phyloP scores from a whole-genome alignment of 2,888 invertebrate genomes.

The Rhopalosiphum nymphaeae region DNA sequence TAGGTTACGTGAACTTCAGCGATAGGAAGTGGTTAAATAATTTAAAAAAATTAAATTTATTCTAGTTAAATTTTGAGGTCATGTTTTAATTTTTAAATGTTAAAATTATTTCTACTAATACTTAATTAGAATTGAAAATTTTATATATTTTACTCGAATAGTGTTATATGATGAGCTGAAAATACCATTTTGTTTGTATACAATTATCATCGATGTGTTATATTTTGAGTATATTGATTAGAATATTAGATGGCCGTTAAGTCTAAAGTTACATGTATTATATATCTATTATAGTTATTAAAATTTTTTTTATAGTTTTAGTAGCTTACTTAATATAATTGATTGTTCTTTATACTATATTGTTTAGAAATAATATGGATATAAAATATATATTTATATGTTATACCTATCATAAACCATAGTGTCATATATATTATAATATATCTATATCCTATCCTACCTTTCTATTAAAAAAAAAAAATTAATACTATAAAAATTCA shows the following conservation, averaged over 20 bases:
- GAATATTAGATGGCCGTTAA: neutral
- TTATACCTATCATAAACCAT: neutral
- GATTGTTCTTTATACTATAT: neutral
- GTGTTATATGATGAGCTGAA: neutral
- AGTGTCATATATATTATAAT: neutral
- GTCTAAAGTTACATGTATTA: neutral
- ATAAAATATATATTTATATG: constrained; percentile 1
- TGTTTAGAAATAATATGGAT: neutral
- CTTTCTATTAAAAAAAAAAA: neutral
- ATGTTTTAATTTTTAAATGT: neutral
- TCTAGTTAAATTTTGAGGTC: constrained; percentile 22
- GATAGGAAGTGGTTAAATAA: neutral
- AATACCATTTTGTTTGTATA: neutral
- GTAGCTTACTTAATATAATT: neutral
- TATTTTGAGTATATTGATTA: neutral
- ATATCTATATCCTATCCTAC: neutral
- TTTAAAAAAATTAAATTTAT: constrained; percentile 1
- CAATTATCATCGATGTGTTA: neutral
- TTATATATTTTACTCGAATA: neutral
- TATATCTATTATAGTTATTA: neutral
- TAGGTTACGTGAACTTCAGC: constrained; percentile 27
- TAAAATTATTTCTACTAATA: neutral
- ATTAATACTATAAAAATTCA: neutral
- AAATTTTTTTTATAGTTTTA: neutral
- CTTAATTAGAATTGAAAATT: neutral